Base-by-base conservation (phyloP, 1,140 invertebrate genomes). In the Zaprionus taronus region DNA sequence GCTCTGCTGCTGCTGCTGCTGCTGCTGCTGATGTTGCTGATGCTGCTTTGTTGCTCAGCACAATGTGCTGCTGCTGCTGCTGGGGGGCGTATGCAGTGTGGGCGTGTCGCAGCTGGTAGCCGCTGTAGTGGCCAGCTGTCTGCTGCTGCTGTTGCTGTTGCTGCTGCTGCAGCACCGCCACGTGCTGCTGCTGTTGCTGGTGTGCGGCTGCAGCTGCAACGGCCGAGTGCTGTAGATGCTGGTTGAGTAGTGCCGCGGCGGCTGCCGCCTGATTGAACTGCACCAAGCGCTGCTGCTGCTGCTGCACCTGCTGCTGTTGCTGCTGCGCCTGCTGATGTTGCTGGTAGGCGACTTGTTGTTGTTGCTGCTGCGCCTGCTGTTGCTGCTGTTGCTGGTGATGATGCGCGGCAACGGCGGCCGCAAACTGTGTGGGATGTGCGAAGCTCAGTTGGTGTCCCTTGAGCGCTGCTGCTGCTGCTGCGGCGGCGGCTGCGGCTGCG, bases 321-420 rank as follows among this genome's bases (percentile, higher is more conserved):
- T 81, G 79, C 69, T 78, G 76, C 51, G 81, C 77, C 12, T 61
- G 79, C 31, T 69, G 65, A 9, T 61, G 77, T 58, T 26, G 77
- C 69, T 60, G 76, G 68, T 72, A 81, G 73, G 73, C 80, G 71
- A 74, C 80, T 69, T 44, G 73, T 41, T 71, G 73, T 41, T 71
- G 80, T 44, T 70, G 77, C 68, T 62, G 76, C 63, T 63, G 70
- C 4, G 17, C 28, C 20, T 67, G 75, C n/a, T 67, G 77, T 28
- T 81, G 80, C n/a, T 67, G 77, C 34, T 81, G 80, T 31, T 81
- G 82, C 26, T 89, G 85, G 14, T 90, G 85, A 41, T 89, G 87
- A 41, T 89, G 87, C 56, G 87, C 87, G 72, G 91, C 91, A 64
- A 92, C 91, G 57, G 91, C 91, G 69, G 91, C 91, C 65, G 91